Evolutionary conservation across 2,888 invertebrate genomes (phyloP).

Genomic region (Meiosimyza platycephala): DNA sequence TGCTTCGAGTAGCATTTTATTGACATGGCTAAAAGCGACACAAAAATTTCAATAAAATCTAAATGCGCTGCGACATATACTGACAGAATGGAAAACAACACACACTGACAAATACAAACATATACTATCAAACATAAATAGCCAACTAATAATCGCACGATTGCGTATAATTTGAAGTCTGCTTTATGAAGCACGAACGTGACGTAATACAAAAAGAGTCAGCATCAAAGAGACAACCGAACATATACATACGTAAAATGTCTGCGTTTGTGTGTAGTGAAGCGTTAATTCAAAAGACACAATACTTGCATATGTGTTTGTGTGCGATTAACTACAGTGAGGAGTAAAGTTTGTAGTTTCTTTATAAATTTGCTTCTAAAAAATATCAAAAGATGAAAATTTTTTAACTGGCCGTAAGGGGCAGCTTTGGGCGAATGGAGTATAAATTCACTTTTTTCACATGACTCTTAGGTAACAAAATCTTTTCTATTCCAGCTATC

Average conservation of each 20-base stretch:
- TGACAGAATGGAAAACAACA: slow-evolving; percentile 20
- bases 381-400: too few species aligned
- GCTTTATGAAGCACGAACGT: slow-evolving; percentile 32
- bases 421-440: too few species aligned
- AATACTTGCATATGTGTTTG: background rate
- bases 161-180: slow-evolving; percentile 31
- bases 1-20: slow-evolving; percentile 33
- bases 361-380: too few species aligned
- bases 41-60: slow-evolving; percentile 40
- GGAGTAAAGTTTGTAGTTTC: background rate
- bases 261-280: slow-evolving; percentile 1
- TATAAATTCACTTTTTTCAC: too few species aligned
- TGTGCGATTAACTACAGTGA: background rate
- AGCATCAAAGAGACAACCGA: background rate
- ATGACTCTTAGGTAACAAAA: too few species aligned
- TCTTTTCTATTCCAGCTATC: too few species aligned
- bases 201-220: slow-evolving; percentile 18
- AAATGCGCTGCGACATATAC: slow-evolving; percentile 22
- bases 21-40: slow-evolving; percentile 25
- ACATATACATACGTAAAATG: background rate
- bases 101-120: slow-evolving; percentile 12
- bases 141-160: slow-evolving; percentile 28
- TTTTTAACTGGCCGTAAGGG: too few species aligned
- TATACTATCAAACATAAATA: slow-evolving; percentile 5
- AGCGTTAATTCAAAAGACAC: background rate